Evolutionary conservation across 2,888 invertebrate genomes (phyloP).

Genomic region (Piscicola geometra): DNA sequence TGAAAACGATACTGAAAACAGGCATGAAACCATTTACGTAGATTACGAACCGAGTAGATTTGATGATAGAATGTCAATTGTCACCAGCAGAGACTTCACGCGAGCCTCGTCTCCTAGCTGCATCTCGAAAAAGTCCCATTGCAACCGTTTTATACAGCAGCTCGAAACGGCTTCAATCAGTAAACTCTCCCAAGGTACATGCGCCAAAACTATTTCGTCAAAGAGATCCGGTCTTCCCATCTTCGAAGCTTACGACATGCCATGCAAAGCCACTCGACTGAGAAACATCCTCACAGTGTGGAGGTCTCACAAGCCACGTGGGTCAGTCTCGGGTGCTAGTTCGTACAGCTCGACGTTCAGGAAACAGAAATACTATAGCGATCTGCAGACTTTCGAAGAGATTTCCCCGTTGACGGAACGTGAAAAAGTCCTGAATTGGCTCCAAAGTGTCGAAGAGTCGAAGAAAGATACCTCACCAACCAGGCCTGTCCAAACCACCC

Average conservation of each 20-base stretch:
- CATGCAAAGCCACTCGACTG: conserved; percentile 22
- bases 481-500: neutral
- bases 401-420: conserved; percentile 42
- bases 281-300: conserved; percentile 31
- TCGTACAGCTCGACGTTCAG: conserved; percentile 2
- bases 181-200: conserved; percentile 12
- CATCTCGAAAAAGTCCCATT: conserved; percentile 26
- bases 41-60: conserved; percentile 14
- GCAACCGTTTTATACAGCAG: conserved; percentile 26
- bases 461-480: neutral
- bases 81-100: conserved; percentile 23
- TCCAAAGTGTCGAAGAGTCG: conserved; percentile 33
- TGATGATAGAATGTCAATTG: conserved; percentile 16
- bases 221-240: conserved; percentile 15
- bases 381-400: conserved; percentile 42
- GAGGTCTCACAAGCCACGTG: conserved; percentile 17
- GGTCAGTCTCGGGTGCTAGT: conserved; percentile 19
- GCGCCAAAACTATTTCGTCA: conserved; percentile 21
- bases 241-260: conserved; percentile 8
- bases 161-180: conserved; percentile 26
- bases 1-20: neutral
- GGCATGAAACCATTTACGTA: neutral
- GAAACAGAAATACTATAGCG: conserved; percentile 8
- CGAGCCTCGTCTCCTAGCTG: conserved; percentile 32
- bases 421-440: conserved; percentile 36